Base-by-base conservation (phyloP, 2,888 invertebrate genomes). In the Torymus tubicola region DNA sequence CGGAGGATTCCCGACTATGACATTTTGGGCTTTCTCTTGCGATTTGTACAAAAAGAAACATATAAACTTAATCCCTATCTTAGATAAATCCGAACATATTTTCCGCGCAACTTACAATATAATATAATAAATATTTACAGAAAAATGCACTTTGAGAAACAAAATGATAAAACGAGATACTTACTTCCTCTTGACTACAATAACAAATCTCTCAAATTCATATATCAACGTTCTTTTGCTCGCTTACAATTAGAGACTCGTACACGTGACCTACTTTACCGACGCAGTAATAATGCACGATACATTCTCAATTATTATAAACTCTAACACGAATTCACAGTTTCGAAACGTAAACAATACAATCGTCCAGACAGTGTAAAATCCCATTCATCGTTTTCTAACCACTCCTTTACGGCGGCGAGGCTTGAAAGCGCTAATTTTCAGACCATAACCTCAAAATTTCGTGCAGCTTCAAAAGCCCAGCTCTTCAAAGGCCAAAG, bases 11-110 rank as follows among this genome's bases (percentile, higher is more conserved):
- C 50, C 8, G 61, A 68, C 42, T 61, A 14, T 60, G 70, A 67
- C 61, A 24, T 52, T 70, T 61, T 65, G 60, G 57, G 63, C 14
- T 73, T 63, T 72, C 18, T 21, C 70, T 76, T 76, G 31, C 55
- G 75, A 78, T 82, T 82, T 82, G 82, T 82, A 82, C 82, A 82
- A 81, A 82, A 80, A 75, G 50, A 75, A 80, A 80, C 73, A 71
- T 82, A 82, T 74, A 80, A 73, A 78, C 78, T 75, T 77, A 82
- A 78, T 57, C 1, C 8, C 65, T 76, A 78, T 78, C 55, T 76
- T 69, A 72, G 63, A 78, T 69, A 74, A 81, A 69, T 73, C 16
- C 55, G 55, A 64, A 76, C 55, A 61, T 55, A 31, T 57, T 58
- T 80, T 61, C 60, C 72, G 75, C 73, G 61, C 21, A 78, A 75